A percentile compares a stretch with the other conserved stretches of the same genome.
Conservation (phyloP, 2,888 invertebrate genomes). For the Allophyes oxyacanthae region DNA sequence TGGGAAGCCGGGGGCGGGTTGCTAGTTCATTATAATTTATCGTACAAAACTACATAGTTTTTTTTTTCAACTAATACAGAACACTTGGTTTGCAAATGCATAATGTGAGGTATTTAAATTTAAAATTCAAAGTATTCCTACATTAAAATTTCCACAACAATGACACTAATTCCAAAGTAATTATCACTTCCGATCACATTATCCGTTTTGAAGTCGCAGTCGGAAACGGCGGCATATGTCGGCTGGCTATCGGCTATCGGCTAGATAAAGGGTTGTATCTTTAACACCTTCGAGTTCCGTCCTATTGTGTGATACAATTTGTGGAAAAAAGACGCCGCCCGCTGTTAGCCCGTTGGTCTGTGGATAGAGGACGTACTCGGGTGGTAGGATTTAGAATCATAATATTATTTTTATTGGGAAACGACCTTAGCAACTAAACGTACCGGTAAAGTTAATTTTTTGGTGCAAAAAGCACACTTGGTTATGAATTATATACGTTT, state of each 20-base stretch:
- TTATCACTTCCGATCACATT: slow-evolving; percentile 57
- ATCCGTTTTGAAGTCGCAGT: slow-evolving; percentile 60
- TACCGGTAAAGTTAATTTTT: too few relatives aligned
- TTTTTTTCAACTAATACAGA: too few relatives aligned
- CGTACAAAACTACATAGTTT: too few relatives aligned
- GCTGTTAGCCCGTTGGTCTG: slow-evolving; percentile 68
- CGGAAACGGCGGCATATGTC: slow-evolving; percentile 80
- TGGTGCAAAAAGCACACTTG: too few relatives aligned
- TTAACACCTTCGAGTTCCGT: slow-evolving; percentile 78
- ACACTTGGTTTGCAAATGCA: too few relatives aligned
- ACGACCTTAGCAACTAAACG: too few relatives aligned
- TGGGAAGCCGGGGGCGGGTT: too few relatives aligned
- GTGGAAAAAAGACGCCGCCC: slow-evolving; percentile 75
- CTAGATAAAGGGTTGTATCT: slow-evolving; percentile 80
- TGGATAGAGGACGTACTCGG: slow-evolving; percentile 64
- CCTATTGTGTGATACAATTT: slow-evolving; percentile 76
- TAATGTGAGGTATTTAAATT: too few relatives aligned
- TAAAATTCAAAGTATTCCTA: too few relatives aligned
- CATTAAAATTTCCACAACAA: neutral
- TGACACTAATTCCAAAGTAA: slow-evolving; percentile 25
- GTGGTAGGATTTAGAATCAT: neutral
- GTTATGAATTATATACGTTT: too few relatives aligned
- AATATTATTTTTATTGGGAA: neutral
- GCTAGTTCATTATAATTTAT: too few relatives aligned
- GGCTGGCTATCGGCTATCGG: slow-evolving; percentile 55